Evolutionary conservation across 2,888 invertebrate genomes (phyloP).

Genomic region (Congeria kusceri): DNA sequence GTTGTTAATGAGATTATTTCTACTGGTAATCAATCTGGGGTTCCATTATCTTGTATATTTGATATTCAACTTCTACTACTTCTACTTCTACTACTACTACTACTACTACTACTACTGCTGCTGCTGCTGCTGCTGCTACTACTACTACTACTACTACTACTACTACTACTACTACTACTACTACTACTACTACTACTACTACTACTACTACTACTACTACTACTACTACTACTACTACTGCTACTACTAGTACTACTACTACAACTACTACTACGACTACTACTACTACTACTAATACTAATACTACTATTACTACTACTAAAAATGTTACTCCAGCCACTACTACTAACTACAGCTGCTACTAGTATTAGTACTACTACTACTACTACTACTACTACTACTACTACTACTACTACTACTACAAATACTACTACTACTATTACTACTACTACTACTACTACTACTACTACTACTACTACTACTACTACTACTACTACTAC

Average conservation of each 20-base stretch:
- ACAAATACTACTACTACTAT: not conserved
- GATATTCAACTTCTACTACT: too few relatives aligned
- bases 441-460: constrained; percentile 18
- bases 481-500: constrained; percentile 35
- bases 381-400: constrained; percentile 32
- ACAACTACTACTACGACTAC: not conserved
- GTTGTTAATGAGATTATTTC: too few relatives aligned
- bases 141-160: constrained; percentile 19
- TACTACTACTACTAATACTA: too few relatives aligned
- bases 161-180: constrained; percentile 18
- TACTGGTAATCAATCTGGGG: too few relatives aligned
- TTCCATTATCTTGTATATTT: too few relatives aligned
- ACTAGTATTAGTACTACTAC: constrained; percentile 10
- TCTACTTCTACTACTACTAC: too few relatives aligned
- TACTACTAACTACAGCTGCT: not conserved
- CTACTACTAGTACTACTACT: constrained; percentile 5
- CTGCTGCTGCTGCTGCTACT: not conserved
- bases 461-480: constrained; percentile 43
- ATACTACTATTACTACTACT: too few relatives aligned
- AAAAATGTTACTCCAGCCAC: too few relatives aligned
- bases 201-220: constrained; percentile 38
- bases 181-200: constrained; percentile 29
- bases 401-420: constrained; percentile 34
- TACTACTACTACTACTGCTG: too few relatives aligned
- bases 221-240: constrained; percentile 31